Percentiles rank a stretch among this genome's conserved stretches.
Conservation (phyloP, 2,113 vertebrate species). For the Grantiella picta region DNA sequence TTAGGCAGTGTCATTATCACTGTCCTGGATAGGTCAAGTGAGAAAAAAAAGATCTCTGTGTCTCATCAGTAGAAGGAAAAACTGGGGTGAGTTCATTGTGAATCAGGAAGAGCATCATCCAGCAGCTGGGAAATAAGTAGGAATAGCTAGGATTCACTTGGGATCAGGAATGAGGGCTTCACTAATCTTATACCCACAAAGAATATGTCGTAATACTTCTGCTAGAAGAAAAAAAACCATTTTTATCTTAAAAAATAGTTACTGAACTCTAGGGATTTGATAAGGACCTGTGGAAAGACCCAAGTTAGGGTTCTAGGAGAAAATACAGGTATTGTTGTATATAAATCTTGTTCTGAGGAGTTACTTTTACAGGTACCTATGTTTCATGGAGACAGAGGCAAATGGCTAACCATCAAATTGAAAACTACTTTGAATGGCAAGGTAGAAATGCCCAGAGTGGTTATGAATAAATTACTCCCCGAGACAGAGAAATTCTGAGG, state of each 20-base stretch:
- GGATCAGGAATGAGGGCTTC: background rate
- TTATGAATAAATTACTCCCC: background rate
- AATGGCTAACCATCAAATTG: background rate
- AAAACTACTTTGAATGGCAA: background rate
- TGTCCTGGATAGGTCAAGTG: background rate
- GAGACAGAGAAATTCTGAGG: background rate
- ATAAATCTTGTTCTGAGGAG: background rate
- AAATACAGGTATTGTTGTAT: background rate
- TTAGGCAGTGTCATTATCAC: background rate
- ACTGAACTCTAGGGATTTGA: background rate
- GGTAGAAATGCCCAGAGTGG: background rate
- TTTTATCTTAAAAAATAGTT: background rate
- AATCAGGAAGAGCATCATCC: background rate
- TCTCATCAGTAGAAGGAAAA: background rate
- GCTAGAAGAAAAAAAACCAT: background rate
- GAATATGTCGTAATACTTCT: background rate
- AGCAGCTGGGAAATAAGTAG: background rate
- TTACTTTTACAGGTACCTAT: background rate
- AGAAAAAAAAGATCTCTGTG: background rate
- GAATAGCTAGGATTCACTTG: background rate
- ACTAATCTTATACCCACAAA: background rate
- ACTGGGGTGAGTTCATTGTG: background rate
- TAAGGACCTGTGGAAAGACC: background rate
- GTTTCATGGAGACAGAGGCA: background rate
- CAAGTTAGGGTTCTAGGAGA: background rate